Percentiles rank a stretch among this genome's conserved stretches.
Evolutionary conservation across 1,140 invertebrate genomes (phyloP).

Genomic region (Hydropsyche tenuis): DNA sequence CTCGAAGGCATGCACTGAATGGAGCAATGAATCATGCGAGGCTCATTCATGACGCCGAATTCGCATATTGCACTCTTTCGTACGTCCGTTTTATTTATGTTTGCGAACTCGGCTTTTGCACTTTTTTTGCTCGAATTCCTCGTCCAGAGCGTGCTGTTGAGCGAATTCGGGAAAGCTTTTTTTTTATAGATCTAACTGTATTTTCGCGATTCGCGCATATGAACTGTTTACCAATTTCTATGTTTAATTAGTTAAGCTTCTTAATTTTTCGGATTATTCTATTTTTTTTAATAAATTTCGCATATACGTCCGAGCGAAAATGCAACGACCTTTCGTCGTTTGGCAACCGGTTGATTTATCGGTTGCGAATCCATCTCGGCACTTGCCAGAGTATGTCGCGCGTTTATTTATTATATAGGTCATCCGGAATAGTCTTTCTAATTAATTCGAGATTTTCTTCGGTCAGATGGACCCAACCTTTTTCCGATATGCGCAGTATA

Average conservation of each 20-base stretch:
- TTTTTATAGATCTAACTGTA: neutral
- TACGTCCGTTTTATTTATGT: no score
- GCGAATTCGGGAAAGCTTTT: no score
- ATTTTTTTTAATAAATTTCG: no score
- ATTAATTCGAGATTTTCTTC: no score
- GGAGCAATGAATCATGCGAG: conserved; percentile 20
- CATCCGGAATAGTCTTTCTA: neutral
- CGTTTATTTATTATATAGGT: neutral
- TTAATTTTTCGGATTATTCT: no score
- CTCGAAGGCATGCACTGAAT: conserved; percentile 25
- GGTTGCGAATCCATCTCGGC: neutral
- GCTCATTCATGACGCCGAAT: conserved; percentile 23
- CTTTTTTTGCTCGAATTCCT: no score
- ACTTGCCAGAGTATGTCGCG: conserved; percentile 3
- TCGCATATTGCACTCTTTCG: neutral
- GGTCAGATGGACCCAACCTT: neutral
- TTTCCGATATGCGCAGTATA: conserved; percentile 2
- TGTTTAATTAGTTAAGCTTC: no score
- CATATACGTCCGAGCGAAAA: no score
- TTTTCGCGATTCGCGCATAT: conserved; percentile 4
- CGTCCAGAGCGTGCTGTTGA: no score
- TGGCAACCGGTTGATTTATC: conserved; percentile 11
- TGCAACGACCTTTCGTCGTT: neutral
- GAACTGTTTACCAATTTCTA: neutral
- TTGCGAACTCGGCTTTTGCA: no score